Conservation (phyloP, 1,140 invertebrate species). For the Ericerus pela region DNA sequence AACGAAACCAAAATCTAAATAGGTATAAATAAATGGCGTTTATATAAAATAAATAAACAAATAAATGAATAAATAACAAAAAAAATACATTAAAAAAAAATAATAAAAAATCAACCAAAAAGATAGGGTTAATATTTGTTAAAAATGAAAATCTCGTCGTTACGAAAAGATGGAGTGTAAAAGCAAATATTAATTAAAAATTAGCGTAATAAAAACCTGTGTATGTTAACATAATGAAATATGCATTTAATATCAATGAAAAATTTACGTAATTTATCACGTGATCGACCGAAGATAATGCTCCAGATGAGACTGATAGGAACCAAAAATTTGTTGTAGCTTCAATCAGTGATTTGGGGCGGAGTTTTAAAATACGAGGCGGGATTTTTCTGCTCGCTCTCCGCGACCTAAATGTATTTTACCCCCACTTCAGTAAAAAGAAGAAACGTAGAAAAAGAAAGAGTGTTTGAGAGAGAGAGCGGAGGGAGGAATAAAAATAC, state of each 20-base stretch:
- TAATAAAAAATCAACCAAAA: too few relatives aligned
- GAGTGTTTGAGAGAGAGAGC: not conserved
- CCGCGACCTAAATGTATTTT: not conserved
- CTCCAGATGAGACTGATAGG: conserved; percentile 7
- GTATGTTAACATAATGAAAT: too few relatives aligned
- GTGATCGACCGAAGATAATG: not conserved
- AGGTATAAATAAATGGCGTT: too few relatives aligned
- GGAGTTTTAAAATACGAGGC: not conserved
- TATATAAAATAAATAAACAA: too few relatives aligned
- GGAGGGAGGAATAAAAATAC: not conserved
- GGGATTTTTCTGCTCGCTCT: conserved; percentile 2
- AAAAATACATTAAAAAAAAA: too few relatives aligned
- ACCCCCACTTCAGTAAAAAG: conserved; percentile 1
- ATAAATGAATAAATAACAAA: too few relatives aligned
- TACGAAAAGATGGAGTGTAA: too few relatives aligned
- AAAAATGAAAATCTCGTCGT: too few relatives aligned
- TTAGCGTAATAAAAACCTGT: too few relatives aligned
- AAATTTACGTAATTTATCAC: not conserved
- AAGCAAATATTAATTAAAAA: too few relatives aligned
- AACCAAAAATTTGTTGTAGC: not conserved
- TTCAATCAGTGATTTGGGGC: conserved; percentile 7
- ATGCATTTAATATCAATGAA: not conserved
- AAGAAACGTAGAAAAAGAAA: not conserved
- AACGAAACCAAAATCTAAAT: too few relatives aligned
- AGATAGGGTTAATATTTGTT: too few relatives aligned